Evolutionary conservation across 2,797 vertebrate species (phyloP).

Genomic region (Arremon aurantiirostris): DNA sequence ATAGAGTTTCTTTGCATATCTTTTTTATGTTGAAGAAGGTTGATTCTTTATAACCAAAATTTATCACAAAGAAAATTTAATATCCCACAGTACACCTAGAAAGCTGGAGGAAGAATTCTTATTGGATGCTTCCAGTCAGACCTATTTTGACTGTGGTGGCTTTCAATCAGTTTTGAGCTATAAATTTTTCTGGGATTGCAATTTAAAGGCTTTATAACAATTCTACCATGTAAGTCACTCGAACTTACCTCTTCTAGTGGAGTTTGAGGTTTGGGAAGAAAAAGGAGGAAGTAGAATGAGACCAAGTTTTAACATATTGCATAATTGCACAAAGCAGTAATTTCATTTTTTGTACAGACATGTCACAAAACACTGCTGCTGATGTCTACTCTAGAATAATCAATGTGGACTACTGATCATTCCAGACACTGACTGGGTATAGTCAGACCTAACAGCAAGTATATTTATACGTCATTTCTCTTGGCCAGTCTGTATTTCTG

Average conservation of each 20-base stretch:
- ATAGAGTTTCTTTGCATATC: neutral
- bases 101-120: neutral
- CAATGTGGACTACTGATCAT: neutral
- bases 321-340: neutral
- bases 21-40: neutral
- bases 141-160: neutral
- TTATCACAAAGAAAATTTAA: neutral
- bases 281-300: neutral
- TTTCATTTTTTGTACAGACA: neutral
- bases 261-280: neutral
- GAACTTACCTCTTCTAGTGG: neutral
- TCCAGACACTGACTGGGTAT: neutral
- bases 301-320: neutral
- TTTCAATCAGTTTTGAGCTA: neutral
- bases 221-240: neutral
- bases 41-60: neutral
- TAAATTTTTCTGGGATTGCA: neutral
- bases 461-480: neutral
- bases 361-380: neutral
- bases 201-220: neutral
- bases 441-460: neutral
- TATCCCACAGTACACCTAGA: neutral
- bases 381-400: neutral
- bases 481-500: neutral
- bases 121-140: neutral